Conservation (phyloP, 53 echinoderm and acorn worm species). For the Antedon mediterranea region DNA sequence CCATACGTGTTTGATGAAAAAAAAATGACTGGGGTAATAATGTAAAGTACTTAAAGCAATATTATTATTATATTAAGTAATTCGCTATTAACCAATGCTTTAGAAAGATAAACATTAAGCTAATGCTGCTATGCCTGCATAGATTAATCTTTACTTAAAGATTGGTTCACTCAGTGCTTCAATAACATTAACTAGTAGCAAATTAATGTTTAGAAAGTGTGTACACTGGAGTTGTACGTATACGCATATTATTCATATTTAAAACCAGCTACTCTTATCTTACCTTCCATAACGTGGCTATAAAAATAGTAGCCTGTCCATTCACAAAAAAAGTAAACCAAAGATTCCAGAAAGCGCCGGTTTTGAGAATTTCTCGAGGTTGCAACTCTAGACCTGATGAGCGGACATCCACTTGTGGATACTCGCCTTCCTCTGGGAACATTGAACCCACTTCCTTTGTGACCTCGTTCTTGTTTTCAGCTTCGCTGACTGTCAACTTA, state of each 20-base stretch:
- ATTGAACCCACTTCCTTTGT: not conserved
- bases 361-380: conserved; percentile 41
- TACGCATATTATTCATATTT: not conserved
- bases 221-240: not conserved
- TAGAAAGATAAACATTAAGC: no score
- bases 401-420: conserved; percentile 19
- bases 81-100: no score
- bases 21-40: no score
- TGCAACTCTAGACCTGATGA: conserved; percentile 46
- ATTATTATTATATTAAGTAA: no score
- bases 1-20: no score
- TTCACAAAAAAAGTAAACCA: conserved; percentile 58
- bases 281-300: conserved; percentile 78
- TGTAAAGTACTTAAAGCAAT: no score
- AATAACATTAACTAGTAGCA: no score
- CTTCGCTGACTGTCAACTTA: conserved; percentile 6
- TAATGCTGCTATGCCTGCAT: no score
- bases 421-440: conserved; percentile 1
- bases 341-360: conserved; percentile 64
- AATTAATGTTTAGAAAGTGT: no score
- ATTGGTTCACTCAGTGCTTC: no score
- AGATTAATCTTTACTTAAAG: no score
- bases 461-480: not conserved
- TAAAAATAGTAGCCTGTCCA: conserved; percentile 50
- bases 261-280: not conserved